A percentile compares a stretch with the other conserved stretches of the same genome.
These are phyloP conservation scores for Chionomys nivalis DNA, from an alignment of 2,113 vertebrate species.

Conservation along the genomic window DNA sequence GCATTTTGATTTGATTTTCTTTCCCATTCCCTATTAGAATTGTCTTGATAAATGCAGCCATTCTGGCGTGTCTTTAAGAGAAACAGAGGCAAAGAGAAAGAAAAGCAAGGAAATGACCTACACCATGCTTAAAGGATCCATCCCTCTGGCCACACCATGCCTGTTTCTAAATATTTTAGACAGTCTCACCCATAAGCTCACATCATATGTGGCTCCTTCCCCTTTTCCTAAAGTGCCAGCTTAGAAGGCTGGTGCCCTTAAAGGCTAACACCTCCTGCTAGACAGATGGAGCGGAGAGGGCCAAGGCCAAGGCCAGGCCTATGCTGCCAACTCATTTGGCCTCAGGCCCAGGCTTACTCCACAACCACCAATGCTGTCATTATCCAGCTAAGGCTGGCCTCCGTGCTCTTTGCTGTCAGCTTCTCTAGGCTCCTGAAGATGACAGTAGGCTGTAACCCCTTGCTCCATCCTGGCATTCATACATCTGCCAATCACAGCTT, in stretches of 20 bases:
- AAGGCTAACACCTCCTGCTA: slow-evolving; percentile 70
- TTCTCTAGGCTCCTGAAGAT: slow-evolving; percentile 43
- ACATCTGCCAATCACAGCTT: slow-evolving; percentile 17
- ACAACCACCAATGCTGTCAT: slow-evolving; percentile 38
- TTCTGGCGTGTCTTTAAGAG: slow-evolving; percentile 32
- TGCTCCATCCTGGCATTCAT: not conserved
- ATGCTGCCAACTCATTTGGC: slow-evolving; percentile 78
- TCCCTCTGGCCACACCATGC: not conserved
- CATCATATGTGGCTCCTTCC: slow-evolving; percentile 33
- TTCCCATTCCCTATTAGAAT: not conserved
- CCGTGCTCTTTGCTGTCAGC: not conserved
- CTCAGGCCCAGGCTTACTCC: slow-evolving; percentile 60
- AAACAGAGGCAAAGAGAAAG: slow-evolving; percentile 25
- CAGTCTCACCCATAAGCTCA: not conserved
- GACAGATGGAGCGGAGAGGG: slow-evolving; percentile 75
- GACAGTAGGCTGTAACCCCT: not conserved
- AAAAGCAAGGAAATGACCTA: not conserved
- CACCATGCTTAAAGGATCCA: not conserved
- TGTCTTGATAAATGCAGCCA: slow-evolving; percentile 33
- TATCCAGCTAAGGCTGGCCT: slow-evolving; percentile 8
- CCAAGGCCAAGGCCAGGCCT: slow-evolving; percentile 76
- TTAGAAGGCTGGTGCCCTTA: slow-evolving; percentile 62
- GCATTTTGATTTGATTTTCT: slow-evolving; percentile 53
- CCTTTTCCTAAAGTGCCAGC: slow-evolving; percentile 54
- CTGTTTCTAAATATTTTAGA: slow-evolving; percentile 29